Conservation (phyloP, 1,140 invertebrate species). For the Panagrolaimus sp. region DNA sequence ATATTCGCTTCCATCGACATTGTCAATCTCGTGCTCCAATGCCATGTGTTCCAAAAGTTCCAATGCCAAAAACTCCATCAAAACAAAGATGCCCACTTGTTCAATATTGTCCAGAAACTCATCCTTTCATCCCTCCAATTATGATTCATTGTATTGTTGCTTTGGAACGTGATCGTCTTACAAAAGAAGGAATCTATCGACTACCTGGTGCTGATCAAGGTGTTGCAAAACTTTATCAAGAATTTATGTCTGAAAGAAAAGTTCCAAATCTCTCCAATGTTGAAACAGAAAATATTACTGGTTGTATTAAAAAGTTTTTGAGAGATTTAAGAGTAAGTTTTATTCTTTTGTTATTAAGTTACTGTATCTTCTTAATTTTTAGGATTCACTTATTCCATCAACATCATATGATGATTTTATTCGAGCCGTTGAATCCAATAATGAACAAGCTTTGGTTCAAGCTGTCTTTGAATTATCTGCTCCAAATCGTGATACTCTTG, state of each 20-base stretch:
- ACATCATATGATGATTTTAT: conserved; percentile 73
- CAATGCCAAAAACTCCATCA: conserved; percentile 18
- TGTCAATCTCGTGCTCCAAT: conserved; percentile 30
- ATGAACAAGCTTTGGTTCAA: conserved; percentile 65
- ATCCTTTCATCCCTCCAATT: conserved; percentile 85
- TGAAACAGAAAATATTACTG: conserved; percentile 76
- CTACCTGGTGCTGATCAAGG: conserved; percentile 72
- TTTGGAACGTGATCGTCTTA: conserved; percentile 72
- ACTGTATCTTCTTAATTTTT: conserved; percentile 3
- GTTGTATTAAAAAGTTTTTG: conserved; percentile 77
- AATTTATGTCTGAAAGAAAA: conserved; percentile 10
- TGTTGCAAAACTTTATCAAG: conserved; percentile 24
- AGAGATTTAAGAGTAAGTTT: conserved; percentile 26
- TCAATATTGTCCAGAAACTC: conserved; percentile 65
- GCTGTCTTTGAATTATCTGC: conserved; percentile 72
- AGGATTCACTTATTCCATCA: conserved; percentile 76
- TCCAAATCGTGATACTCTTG: conserved; percentile 79
- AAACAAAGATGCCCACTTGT: conserved; percentile 26
- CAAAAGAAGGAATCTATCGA: conserved; percentile 80
- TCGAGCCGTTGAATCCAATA: conserved; percentile 66
- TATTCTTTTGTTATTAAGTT: conserved; percentile 19
- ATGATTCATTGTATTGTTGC: conserved; percentile 90
- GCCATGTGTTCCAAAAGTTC: conserved; percentile 39
- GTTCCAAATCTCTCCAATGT: conserved; percentile 35
- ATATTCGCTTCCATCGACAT: conserved; percentile 31